These are phyloP conservation scores for Ceramica pisi DNA, from an alignment of 2,888 invertebrate species.

Conservation along the genomic window DNA sequence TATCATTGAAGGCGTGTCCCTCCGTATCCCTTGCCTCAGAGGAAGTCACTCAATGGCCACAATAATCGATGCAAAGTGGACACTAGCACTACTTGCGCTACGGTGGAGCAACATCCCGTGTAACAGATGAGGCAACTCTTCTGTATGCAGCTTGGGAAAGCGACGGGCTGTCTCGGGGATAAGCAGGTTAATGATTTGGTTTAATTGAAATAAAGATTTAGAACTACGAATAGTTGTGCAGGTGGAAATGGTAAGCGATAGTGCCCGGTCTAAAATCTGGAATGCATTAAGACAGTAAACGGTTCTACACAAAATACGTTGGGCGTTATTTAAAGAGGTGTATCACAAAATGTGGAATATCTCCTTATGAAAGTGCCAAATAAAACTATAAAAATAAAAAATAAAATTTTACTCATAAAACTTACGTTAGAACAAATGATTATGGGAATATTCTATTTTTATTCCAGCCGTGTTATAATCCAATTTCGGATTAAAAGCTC, in stretches of 20 bases:
- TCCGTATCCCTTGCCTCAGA: conserved; percentile 42
- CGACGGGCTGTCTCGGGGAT: conserved; percentile 19
- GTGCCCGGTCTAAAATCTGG: background rate
- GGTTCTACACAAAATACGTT: no score
- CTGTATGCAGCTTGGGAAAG: conserved; percentile 17
- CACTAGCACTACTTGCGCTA: background rate
- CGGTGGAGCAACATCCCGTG: conserved; percentile 52
- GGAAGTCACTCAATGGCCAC: conserved; percentile 34
- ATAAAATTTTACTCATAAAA: no score
- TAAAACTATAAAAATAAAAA: no score
- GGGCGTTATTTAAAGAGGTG: background rate
- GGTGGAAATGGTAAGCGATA: background rate
- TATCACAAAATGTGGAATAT: background rate
- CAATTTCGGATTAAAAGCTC: no score
- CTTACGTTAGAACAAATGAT: no score
- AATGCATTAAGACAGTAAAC: no score
- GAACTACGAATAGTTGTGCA: background rate
- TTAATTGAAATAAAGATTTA: background rate
- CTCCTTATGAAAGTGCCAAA: no score
- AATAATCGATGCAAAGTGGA: conserved; percentile 45
- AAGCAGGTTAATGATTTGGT: background rate
- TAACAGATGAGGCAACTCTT: conserved; percentile 32
- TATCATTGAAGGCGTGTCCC: conserved; percentile 4
- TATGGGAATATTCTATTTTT: no score
- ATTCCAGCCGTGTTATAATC: no score